Percentiles rank a stretch among this genome's conserved stretches.
Conservation (phyloP, 2,113 vertebrate species). For the Pelobates fuscus region DNA sequence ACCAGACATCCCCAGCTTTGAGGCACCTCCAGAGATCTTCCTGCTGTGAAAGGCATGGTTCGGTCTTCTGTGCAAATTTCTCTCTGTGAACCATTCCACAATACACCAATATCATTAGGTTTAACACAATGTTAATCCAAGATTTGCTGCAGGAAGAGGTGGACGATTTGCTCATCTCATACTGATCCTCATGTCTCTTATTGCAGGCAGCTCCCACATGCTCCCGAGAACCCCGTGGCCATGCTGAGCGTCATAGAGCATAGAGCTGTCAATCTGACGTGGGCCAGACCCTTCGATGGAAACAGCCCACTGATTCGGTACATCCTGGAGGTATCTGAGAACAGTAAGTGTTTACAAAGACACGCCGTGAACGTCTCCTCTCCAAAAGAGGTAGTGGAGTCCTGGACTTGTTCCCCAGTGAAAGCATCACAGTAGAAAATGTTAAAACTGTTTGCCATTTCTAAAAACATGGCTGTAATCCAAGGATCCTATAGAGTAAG, state of each 20-base stretch:
- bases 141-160: background rate
- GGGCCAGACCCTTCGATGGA: constrained; percentile 92
- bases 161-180: too few species aligned
- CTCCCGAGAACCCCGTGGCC: constrained; percentile 84
- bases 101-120: background rate
- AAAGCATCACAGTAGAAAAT: too few species aligned
- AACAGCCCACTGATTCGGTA: constrained; percentile 92
- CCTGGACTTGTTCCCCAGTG: too few species aligned
- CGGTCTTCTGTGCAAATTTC: background rate
- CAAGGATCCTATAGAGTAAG: too few species aligned
- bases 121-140: background rate
- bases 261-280: constrained; percentile 90
- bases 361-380: too few species aligned
- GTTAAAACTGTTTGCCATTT: too few species aligned
- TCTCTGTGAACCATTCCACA: background rate
- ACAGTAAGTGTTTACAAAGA: constrained; percentile 77
- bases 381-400: too few species aligned
- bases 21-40: background rate
- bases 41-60: background rate
- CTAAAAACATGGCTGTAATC: too few species aligned
- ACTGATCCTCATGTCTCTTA: constrained; percentile 28
- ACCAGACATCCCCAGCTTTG: background rate
- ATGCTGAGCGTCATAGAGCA: constrained; percentile 77
- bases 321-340: constrained; percentile 92
- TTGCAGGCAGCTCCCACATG: constrained; percentile 87